Evolutionary conservation across 2,888 invertebrate genomes (phyloP).

Genomic region (Pristionchus exspectatus): DNA sequence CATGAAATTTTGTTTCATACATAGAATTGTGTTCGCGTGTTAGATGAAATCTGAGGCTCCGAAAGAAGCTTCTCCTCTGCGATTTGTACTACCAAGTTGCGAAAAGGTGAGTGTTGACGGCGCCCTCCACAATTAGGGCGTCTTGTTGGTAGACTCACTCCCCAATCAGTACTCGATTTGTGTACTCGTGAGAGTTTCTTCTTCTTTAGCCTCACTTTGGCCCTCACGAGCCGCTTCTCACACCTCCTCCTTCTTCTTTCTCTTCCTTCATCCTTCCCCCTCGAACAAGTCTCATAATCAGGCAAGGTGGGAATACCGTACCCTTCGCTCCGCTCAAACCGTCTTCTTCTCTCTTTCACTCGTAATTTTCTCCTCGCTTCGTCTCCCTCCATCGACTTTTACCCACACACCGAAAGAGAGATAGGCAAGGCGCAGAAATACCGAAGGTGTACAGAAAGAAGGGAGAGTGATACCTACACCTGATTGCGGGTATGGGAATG

Average conservation of each 20-base stretch:
- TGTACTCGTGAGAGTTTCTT: slow-evolving; percentile 35
- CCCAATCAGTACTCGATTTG: slow-evolving; percentile 39
- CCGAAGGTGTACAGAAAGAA: slow-evolving; percentile 22
- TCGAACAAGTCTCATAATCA: slow-evolving; percentile 39
- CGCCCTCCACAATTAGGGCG: slow-evolving; percentile 39
- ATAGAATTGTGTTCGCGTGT: neutral
- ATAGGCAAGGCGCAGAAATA: slow-evolving; percentile 36
- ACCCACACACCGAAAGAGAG: slow-evolving; percentile 44
- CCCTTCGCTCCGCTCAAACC: slow-evolving; percentile 9
- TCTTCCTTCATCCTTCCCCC: neutral
- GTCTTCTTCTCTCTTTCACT: slow-evolving; percentile 27
- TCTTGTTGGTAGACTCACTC: slow-evolving; percentile 11
- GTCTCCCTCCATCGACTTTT: slow-evolving; percentile 43
- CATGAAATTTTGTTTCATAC: neutral
- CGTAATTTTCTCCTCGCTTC: neutral
- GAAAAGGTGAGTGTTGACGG: neutral
- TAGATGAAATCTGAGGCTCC: neutral
- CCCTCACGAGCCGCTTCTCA: neutral
- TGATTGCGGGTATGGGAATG: slow-evolving; percentile 13
- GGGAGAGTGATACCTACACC: slow-evolving; percentile 7
- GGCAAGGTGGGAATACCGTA: slow-evolving; percentile 28
- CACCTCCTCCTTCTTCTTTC: neutral
- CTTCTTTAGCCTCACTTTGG: neutral
- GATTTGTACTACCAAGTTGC: neutral
- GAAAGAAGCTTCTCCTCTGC: neutral